phyloP scores from a whole-genome alignment of 2,888 invertebrate species.

The Phortica okadai region DNA sequence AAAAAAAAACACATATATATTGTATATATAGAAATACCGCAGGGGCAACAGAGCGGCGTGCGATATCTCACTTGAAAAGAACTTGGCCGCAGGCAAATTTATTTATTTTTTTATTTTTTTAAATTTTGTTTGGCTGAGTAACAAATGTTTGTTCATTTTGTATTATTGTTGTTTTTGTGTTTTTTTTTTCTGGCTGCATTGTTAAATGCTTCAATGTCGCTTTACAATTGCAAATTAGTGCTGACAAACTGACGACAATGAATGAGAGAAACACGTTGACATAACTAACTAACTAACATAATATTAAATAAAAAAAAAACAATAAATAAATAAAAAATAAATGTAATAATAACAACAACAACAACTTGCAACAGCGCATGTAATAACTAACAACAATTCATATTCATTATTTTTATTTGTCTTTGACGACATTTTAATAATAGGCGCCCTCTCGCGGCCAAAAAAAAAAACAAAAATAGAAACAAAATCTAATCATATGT shows the following conservation, averaged over 20 bases:
- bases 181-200: background rate
- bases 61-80: no score
- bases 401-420: background rate
- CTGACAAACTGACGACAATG: slow-evolving; percentile 14
- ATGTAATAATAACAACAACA: background rate
- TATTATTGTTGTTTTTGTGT: background rate
- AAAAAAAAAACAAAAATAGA: background rate
- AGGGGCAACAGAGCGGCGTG: no score
- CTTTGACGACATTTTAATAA: no score
- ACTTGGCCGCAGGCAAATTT: background rate
- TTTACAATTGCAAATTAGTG: slow-evolving; percentile 15
- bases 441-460: no score
- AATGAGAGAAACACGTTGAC: background rate
- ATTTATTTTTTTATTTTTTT: slow-evolving; percentile 1
- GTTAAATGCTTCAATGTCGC: slow-evolving; percentile 2
- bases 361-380: no score
- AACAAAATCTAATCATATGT: background rate
- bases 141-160: background rate
- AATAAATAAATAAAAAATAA: background rate
- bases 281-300: background rate
- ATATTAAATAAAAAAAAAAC: background rate
- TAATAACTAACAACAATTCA: no score
- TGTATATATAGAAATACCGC: no score
- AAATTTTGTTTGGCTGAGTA: background rate
- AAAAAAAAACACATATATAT: background rate